Percentiles rank a stretch among this genome's conserved stretches.
Evolutionary conservation across 2,888 invertebrate species (phyloP).

Genomic region (Troglohyphantes excavatus): DNA sequence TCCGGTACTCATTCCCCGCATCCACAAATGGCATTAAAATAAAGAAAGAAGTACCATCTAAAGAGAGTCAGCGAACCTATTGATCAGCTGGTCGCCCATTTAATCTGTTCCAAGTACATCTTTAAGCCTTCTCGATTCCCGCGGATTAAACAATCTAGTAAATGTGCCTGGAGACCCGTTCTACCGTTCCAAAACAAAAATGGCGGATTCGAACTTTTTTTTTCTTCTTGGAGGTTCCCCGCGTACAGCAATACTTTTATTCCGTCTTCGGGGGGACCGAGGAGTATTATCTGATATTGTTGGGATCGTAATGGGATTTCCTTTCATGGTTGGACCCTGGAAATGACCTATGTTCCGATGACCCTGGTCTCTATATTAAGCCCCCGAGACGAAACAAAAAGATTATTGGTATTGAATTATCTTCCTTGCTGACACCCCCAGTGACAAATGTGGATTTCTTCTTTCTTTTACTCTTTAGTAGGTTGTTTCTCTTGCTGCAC

Average conservation of each 20-base stretch:
- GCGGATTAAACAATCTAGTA: conserved; percentile 52
- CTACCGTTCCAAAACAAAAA: neutral
- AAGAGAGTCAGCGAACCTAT: conserved; percentile 27
- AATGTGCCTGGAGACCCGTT: conserved; percentile 7
- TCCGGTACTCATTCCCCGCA: conserved; percentile 12
- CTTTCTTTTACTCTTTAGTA: conserved; percentile 8
- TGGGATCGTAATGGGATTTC: conserved; percentile 34
- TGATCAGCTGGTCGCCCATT: conserved; percentile 24
- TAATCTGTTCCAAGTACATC: conserved; percentile 53
- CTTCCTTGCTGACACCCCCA: conserved; percentile 12
- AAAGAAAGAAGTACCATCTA: neutral
- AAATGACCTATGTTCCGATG: conserved; percentile 41
- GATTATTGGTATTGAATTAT: conserved; percentile 55
- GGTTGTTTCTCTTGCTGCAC: neutral
- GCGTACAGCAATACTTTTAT: neutral
- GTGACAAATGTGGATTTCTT: conserved; percentile 34
- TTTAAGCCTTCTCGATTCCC: conserved; percentile 29
- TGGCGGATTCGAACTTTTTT: neutral
- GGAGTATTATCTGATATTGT: conserved; percentile 37
- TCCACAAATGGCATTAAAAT: conserved; percentile 26
- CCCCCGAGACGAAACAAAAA: conserved; percentile 13
- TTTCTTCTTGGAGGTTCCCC: neutral
- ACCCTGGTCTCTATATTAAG: conserved; percentile 35
- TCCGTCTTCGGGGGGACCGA: neutral
- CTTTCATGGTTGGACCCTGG: conserved; percentile 25